phyloP scores from a whole-genome alignment of 2,797 vertebrate genomes.

The Brachymystax lenok region DNA sequence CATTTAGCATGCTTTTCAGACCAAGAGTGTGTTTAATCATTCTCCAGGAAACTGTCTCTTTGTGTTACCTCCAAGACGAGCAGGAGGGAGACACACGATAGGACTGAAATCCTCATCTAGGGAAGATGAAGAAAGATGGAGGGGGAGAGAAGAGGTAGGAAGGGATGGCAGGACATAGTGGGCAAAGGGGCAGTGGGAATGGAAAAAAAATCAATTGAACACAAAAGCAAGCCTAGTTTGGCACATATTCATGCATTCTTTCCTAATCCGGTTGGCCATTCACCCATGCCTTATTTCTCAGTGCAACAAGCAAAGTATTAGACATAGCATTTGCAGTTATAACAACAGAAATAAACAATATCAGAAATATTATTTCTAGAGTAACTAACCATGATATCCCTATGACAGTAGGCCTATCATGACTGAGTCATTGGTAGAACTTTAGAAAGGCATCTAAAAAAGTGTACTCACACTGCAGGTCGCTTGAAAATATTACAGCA shows the following conservation, averaged over 20 bases:
- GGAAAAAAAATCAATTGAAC: neutral
- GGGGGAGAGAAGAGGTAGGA: neutral
- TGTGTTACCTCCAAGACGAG: slow-evolving; percentile 66
- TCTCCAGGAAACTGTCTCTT: neutral
- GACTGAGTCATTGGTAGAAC: neutral
- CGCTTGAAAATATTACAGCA: neutral
- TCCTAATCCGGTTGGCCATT: neutral
- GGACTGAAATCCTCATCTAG: slow-evolving; percentile 57
- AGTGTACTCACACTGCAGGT: slow-evolving; percentile 47
- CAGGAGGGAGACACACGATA: slow-evolving; percentile 53
- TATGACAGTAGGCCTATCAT: neutral
- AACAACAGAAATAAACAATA: neutral
- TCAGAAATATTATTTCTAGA: neutral
- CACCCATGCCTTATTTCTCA: neutral
- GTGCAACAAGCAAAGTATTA: neutral
- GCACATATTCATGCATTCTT: neutral
- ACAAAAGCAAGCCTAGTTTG: neutral
- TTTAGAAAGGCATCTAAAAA: neutral
- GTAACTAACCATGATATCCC: neutral
- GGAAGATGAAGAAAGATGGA: slow-evolving; percentile 17
- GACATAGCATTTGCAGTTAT: neutral
- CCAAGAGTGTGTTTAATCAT: neutral
- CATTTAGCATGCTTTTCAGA: neutral
- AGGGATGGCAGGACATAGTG: neutral
- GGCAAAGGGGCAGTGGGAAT: neutral